Evolutionary conservation across 2,797 vertebrate species (phyloP).

Genomic region (Pyrocephalus nanus): DNA sequence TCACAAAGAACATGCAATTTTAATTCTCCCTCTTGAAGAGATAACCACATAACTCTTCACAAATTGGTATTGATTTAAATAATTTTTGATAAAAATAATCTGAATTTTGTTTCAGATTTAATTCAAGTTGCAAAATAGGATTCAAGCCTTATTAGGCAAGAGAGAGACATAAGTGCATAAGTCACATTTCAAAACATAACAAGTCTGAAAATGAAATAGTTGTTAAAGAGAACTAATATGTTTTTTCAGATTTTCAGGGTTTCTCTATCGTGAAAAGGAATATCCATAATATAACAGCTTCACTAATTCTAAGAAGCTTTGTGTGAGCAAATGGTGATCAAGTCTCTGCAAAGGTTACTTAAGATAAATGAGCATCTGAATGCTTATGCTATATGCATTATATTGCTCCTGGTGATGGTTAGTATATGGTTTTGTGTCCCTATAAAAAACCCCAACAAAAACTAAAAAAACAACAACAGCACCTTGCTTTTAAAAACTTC

Average conservation of each 20-base stretch:
- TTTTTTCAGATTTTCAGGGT: not conserved
- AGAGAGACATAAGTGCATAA: fast-evolving
- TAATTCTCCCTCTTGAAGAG: not conserved
- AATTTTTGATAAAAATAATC: not conserved
- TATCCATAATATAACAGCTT: not conserved
- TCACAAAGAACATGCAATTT: not conserved
- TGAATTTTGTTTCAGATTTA: not conserved
- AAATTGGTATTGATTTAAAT: not conserved
- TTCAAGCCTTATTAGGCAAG: not conserved
- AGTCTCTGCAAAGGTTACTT: not conserved
- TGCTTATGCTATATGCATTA: not conserved
- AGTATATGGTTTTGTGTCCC: not conserved
- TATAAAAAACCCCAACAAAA: not conserved
- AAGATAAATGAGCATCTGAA: not conserved
- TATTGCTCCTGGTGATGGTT: not conserved
- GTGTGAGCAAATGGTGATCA: not conserved
- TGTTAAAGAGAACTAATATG: not conserved
- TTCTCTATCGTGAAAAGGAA: not conserved
- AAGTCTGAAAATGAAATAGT: not conserved
- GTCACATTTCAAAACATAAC: not conserved
- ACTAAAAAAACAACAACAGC: not conserved
- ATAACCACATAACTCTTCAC: not conserved
- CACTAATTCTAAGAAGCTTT: not conserved
- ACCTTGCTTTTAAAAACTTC: not conserved
- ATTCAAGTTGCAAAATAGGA: not conserved